Evolutionary conservation across 37 sponge, comb jelly and placozoan genomes (phyloP).

Genomic region (Spongilla lacustris): DNA sequence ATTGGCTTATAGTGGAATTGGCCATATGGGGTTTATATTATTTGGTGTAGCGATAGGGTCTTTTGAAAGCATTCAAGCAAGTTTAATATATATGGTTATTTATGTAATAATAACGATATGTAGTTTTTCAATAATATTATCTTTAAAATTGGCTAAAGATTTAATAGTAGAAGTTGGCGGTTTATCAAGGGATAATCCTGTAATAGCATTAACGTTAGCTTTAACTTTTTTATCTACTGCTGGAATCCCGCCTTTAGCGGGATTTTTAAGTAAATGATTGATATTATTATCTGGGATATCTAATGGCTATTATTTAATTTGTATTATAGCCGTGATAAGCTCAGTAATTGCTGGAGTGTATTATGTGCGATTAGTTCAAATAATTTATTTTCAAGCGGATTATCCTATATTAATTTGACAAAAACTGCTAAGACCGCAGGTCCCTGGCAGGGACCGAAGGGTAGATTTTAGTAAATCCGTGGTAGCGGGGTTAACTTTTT

Average conservation of each 20-base stretch:
- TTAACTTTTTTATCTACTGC: conserved; percentile 70
- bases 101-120: conserved; percentile 80
- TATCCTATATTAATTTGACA: conserved; percentile 71
- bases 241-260: conserved; percentile 74
- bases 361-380: conserved; percentile 83
- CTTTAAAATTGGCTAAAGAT: conserved; percentile 48
- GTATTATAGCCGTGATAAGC: conserved; percentile 51
- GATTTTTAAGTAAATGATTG: conserved; percentile 76
- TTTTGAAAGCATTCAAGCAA: conserved; percentile 73
- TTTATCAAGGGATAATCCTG: conserved; percentile 73
- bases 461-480: conserved; percentile 43
- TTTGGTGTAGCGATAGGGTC: conserved; percentile 71
- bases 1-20: conserved; percentile 84
- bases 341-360: conserved; percentile 82
- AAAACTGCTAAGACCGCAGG: conserved; percentile 11
- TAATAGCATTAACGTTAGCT: conserved; percentile 57
- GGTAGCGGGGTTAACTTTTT: conserved; percentile 54
- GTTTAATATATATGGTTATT: conserved; percentile 71
- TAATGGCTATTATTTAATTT: conserved; percentile 74
- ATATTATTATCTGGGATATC: conserved; percentile 70
- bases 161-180: conserved; percentile 65
- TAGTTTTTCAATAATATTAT: conserved; percentile 71
- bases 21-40: conserved; percentile 80
- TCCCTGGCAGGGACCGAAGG: conserved; percentile 1
- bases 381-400: conserved; percentile 77